Base-by-base conservation (phyloP, 2,797 vertebrate species). In the Staurois parvus region DNA sequence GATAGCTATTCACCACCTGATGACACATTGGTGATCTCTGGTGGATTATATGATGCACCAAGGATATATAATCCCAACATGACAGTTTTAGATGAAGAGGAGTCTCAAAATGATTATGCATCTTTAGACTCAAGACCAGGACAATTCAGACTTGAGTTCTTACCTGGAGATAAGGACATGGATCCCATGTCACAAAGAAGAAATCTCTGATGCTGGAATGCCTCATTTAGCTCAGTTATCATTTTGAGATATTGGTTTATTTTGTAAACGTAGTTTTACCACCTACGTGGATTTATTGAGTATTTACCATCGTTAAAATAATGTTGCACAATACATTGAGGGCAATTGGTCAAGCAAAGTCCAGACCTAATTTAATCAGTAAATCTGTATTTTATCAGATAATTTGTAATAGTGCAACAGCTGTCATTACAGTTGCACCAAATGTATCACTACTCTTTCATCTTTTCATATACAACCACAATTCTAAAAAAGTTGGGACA, bases 11-110 rank as follows among this genome's bases (percentile, higher is more conserved):
- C 64, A 24, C 79, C 89, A 67, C 89, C 92, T 15, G 90, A 94
- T 17, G 94, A 95, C 89, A 95, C 93, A 2, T 91, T 95, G 1
- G 90, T 93, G 2, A 94, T 95, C 90, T 95, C 95, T 85, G 92
- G 94, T 89, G 94, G 93, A 85, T 93, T 96, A 79, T 94, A 95
- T 74, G 93, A 96, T 79, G 93, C 89, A 78, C 91, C 93, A 86
- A 86, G 91, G 52, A 92, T 94, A 89, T 93, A 93, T 32, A 94
- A 95, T 85, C 91, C 93, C 79, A 91, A 90, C 75, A 87, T 59
- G 78, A 86, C 89, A 5, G 45, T 84, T 40, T 68, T 89, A 67
- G 88, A 88, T 79, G 87, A 90, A 30, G 90, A 89, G 19, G 91
- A 94, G 4, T 84, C 89, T 75, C 88, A 85, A 66, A 40, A 24